A percentile compares a stretch with the other conserved stretches of the same genome.
Conservation (phyloP, 2,113 vertebrate genomes). For the Salvelinus alpinus region DNA sequence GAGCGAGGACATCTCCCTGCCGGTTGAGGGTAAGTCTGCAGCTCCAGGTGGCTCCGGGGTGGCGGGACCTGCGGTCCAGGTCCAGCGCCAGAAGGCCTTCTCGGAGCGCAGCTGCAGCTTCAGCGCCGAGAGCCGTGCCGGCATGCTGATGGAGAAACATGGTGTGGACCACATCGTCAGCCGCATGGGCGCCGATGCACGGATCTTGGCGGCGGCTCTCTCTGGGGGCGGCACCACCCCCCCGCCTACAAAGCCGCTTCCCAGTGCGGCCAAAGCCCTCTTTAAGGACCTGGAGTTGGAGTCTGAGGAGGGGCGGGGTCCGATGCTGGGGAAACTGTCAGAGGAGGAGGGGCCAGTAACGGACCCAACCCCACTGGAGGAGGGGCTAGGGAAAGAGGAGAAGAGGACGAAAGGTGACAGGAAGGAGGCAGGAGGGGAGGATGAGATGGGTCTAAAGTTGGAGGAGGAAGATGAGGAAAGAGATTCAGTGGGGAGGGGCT, state of each 20-base stretch:
- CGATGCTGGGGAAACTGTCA: conserved; percentile 45
- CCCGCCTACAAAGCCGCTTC: not conserved
- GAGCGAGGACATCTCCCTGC: conserved; percentile 70
- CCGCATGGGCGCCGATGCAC: conserved; percentile 94
- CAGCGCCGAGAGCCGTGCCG: conserved; percentile 86
- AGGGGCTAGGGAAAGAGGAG: conserved; percentile 9
- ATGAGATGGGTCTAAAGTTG: not conserved
- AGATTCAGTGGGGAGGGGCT: conserved; percentile 40
- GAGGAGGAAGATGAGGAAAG: conserved; percentile 27
- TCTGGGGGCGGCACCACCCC: conserved; percentile 70
- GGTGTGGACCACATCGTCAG: conserved; percentile 85
- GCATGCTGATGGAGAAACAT: conserved; percentile 85
- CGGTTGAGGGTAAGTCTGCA: conserved; percentile 55
- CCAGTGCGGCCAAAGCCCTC: conserved; percentile 43
- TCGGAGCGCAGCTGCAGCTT: conserved; percentile 93
- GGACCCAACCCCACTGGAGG: conserved; percentile 20
- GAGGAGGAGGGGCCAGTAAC: conserved; percentile 48
- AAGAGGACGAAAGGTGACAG: conserved; percentile 15
- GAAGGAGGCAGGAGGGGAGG: conserved; percentile 38
- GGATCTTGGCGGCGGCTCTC: conserved; percentile 88
- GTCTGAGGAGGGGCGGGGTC: conserved; percentile 49
- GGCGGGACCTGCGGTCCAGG: conserved; percentile 71
- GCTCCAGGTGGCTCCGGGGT: conserved; percentile 44
- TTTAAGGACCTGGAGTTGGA: conserved; percentile 71
- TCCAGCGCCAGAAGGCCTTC: conserved; percentile 86